These are phyloP conservation scores for Carcina quercana DNA, from an alignment of 2,888 invertebrate genomes.

Conservation along the genomic window DNA sequence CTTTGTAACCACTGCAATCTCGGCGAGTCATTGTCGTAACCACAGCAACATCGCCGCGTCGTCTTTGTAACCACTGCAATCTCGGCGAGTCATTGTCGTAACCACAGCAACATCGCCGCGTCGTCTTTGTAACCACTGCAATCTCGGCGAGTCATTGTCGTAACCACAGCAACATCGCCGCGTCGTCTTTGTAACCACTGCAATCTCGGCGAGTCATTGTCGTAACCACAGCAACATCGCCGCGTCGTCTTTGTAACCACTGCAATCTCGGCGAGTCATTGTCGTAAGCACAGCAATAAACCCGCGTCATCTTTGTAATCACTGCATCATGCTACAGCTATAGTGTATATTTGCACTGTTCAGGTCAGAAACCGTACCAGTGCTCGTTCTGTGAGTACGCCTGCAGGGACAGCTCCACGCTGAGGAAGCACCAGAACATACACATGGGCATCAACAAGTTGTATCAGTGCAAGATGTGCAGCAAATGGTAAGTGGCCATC, in stretches of 20 bases:
- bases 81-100: neutral
- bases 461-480: slow-evolving; percentile 37
- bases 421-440: slow-evolving; percentile 38
- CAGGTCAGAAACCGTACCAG: slow-evolving; percentile 49
- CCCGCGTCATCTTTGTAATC: neutral
- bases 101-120: neutral
- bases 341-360: slow-evolving; percentile 10
- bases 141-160: neutral
- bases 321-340: neutral
- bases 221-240: neutral
- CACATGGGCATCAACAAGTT: slow-evolving; percentile 34
- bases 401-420: slow-evolving; percentile 47
- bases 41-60: too few species aligned
- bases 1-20: too few species aligned
- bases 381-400: slow-evolving; percentile 50
- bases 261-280: neutral
- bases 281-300: neutral
- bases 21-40: too few species aligned
- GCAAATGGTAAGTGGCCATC: slow-evolving; percentile 27
- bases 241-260: neutral
- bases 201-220: neutral
- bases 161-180: too few species aligned
- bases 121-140: slow-evolving; percentile 17
- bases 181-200: neutral
- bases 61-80: neutral